Evolutionary conservation across 2,888 invertebrate species (phyloP).

Genomic region (Pimpla rufipes): DNA sequence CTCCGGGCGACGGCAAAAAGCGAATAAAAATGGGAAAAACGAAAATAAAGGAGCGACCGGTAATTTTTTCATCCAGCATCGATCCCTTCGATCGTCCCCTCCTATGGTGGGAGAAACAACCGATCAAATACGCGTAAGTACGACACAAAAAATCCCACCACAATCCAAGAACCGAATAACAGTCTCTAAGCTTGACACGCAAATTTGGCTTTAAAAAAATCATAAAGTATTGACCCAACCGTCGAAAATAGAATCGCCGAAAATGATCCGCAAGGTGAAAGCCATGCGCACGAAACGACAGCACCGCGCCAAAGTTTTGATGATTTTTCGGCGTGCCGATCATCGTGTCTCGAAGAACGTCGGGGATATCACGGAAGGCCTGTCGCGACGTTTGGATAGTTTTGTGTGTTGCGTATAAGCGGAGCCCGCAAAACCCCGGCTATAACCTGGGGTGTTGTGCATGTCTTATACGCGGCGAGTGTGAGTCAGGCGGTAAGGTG

Average conservation of each 20-base stretch:
- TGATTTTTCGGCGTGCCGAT: constrained; percentile 67
- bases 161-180: background rate
- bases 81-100: constrained; percentile 71
- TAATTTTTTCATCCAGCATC: constrained; percentile 64
- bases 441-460: too few relatives aligned
- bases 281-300: background rate
- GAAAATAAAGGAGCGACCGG: constrained; percentile 37
- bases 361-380: constrained; percentile 67
- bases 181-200: background rate
- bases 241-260: constrained; percentile 47
- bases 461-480: background rate
- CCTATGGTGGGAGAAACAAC: constrained; percentile 72
- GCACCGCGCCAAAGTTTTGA: constrained; percentile 63
- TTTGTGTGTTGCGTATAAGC: constrained; percentile 32
- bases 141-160: background rate
- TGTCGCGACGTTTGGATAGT: constrained; percentile 57
- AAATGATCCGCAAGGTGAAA: constrained; percentile 31
- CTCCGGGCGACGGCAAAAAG: constrained; percentile 4
- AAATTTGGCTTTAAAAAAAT: constrained; percentile 18
- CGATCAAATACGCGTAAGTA: constrained; percentile 75
- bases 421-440: background rate
- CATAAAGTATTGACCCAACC: constrained; percentile 37
- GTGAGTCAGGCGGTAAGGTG: constrained; percentile 21
- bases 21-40: constrained; percentile 37
- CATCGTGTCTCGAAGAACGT: constrained; percentile 60